A percentile compares a stretch with the other conserved stretches of the same genome.
Evolutionary conservation across 2,888 invertebrate genomes (phyloP).

Genomic region (Acleris cristana): DNA sequence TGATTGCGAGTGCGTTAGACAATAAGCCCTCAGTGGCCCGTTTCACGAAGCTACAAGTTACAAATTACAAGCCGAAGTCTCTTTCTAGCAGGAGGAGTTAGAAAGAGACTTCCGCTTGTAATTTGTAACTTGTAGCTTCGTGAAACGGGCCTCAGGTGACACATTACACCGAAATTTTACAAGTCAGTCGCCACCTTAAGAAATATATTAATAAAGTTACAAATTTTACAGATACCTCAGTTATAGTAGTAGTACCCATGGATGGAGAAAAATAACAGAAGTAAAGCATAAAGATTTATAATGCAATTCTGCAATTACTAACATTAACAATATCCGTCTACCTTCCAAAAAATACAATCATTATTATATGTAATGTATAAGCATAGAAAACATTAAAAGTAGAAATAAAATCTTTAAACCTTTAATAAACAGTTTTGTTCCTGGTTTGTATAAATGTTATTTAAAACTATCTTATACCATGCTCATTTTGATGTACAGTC

Average conservation of each 20-base stretch:
- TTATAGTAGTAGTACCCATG: constrained; percentile 61
- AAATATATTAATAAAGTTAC: too few relatives aligned
- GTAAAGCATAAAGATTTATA: constrained; percentile 34
- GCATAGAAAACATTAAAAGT: constrained; percentile 6
- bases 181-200: too few relatives aligned
- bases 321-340: constrained; percentile 12
- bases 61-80: too few relatives aligned
- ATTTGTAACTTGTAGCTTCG: too few relatives aligned
- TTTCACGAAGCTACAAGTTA: too few relatives aligned
- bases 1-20: too few relatives aligned
- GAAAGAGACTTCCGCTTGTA: too few relatives aligned
- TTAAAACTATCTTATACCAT: neutral
- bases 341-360: neutral
- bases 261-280: constrained; percentile 47
- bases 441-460: neutral
- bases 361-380: constrained; percentile 8
- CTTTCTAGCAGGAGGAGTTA: too few relatives aligned
- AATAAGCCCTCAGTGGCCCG: too few relatives aligned
- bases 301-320: constrained; percentile 6
- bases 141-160: too few relatives aligned
- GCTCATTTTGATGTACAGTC: neutral
- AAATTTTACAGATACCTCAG: too few relatives aligned
- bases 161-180: too few relatives aligned
- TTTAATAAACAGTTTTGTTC: constrained; percentile 5
- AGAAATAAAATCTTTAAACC: neutral